A percentile compares a stretch with the other conserved stretches of the same genome.
Evolutionary conservation across 2,888 invertebrate genomes (phyloP).

Genomic region (Cheilosia pagana): DNA sequence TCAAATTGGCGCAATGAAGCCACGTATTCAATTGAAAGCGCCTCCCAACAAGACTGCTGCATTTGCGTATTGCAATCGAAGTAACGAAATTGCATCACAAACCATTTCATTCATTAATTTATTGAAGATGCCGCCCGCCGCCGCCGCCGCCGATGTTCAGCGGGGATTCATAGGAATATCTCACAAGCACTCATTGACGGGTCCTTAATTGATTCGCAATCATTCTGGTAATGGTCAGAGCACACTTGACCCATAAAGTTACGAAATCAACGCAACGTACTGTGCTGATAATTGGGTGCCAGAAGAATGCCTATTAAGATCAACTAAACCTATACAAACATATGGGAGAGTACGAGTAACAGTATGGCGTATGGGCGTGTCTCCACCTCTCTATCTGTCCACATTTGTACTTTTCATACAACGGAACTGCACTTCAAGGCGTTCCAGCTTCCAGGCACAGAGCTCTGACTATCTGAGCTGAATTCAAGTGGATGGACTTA

Average conservation of each 20-base stretch:
- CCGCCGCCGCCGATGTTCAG: not conserved
- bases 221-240: constrained; percentile 16
- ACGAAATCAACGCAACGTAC: constrained; percentile 25
- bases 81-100: constrained; percentile 24
- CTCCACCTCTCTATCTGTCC: constrained; percentile 17
- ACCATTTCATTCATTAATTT: constrained; percentile 43
- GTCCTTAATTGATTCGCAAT: constrained; percentile 40
- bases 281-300: constrained; percentile 5
- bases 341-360: not conserved
- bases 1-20: constrained; percentile 46
- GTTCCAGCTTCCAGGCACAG: not conserved
- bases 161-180: not conserved
- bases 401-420: constrained; percentile 19
- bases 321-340: not conserved
- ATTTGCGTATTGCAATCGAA: constrained; percentile 12
- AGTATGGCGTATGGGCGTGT: constrained; percentile 5
- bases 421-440: constrained; percentile 10
- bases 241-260: constrained; percentile 54
- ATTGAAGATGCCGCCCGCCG: constrained; percentile 11
- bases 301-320: not conserved
- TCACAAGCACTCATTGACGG: constrained; percentile 16
- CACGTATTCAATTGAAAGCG: constrained; percentile 34
- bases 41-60: constrained; percentile 35
- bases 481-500: not conserved
- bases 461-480: not conserved